phyloP scores from a whole-genome alignment of 1,140 invertebrate genomes.

The Monomorium pharaonis region DNA sequence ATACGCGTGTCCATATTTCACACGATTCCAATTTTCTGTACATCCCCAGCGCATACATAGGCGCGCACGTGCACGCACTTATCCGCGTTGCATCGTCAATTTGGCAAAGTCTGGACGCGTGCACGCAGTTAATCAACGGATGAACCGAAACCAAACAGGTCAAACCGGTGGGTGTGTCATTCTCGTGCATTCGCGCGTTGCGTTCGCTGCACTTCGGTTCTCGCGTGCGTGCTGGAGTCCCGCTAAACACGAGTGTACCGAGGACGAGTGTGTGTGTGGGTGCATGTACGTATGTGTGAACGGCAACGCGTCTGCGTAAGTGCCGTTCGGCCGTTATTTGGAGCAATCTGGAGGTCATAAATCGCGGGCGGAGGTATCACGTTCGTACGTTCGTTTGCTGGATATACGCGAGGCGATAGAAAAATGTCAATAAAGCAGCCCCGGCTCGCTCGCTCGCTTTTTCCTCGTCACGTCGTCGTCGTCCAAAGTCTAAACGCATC shows the following conservation, averaged over 20 bases:
- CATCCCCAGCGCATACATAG: not conserved
- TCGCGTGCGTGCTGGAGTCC: not conserved
- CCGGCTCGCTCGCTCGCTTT: not conserved
- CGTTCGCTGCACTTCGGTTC: too few relatives aligned
- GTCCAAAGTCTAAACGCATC: not conserved
- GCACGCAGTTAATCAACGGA: conserved; percentile 78
- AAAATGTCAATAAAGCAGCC: conserved; percentile 41
- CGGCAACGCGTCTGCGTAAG: not conserved
- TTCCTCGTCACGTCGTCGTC: not conserved
- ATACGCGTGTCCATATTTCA: not conserved
- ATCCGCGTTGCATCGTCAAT: conserved; percentile 4
- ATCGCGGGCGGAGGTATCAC: conserved; percentile 58
- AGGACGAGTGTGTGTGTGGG: not conserved
- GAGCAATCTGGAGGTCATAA: conserved; percentile 65
- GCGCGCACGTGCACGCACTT: not conserved
- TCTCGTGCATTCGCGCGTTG: conserved; percentile 18
- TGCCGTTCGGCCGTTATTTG: conserved; percentile 56
- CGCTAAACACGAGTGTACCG: not conserved
- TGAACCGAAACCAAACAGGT: conserved; percentile 76
- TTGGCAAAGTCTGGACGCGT: conserved; percentile 62
- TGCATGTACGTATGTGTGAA: not conserved
- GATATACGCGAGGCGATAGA: conserved; percentile 45
- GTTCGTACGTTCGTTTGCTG: too few relatives aligned
- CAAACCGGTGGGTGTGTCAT: conserved; percentile 74
- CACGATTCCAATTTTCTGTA: not conserved